Evolutionary conservation across 1,140 invertebrate species (phyloP), one percentile per base, ranked within the genome.

Genomic region (Pseudomyrmex sp.): DNA sequence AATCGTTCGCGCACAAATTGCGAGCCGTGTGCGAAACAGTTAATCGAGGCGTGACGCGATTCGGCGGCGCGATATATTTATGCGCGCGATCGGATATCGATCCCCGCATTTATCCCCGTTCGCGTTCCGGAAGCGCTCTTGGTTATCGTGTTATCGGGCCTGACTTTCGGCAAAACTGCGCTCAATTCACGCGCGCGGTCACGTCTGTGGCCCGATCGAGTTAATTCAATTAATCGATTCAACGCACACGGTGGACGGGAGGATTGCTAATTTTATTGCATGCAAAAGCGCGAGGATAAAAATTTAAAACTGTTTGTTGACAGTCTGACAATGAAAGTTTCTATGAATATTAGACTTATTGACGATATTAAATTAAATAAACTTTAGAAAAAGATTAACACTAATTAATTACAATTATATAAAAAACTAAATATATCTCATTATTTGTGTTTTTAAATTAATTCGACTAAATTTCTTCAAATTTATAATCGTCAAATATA

Each of bases 1-100:
- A 77, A 83, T 83, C 82, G 74, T 83, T 83, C 65, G 74, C 82
- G 82, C 52, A 76, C 82, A 83, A 75, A 83, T 77, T 76, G 74
- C 74, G 58, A 83, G 35, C 61, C 82, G 82, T 66, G 76, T 66
- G 76, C 35, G 13, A 80, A 80, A 80, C 76, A 80, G 76, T 80
- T 80, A 80, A 80, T 80, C 76, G 76, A 80, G 66, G 76, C 66
- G 76, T 80, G 76, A 80, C 76, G 76, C 76, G 76, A 80, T 72
- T 70, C 66, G 76, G 66, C 76, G 76, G 66, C 26, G n/a, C 54
- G 20, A 80, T 79, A 70, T 58, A 79, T 80, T 72, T 80, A 72
- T 46, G 76, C 66, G 23, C 65, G 54, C 76, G 76, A 72, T 54
- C 76, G 76, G 76, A 80, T 35, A 70, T 35, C 63, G 75, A 9